Evolutionary conservation across 2,888 invertebrate genomes (phyloP).

Genomic region (Enchytraeus crypticus): DNA sequence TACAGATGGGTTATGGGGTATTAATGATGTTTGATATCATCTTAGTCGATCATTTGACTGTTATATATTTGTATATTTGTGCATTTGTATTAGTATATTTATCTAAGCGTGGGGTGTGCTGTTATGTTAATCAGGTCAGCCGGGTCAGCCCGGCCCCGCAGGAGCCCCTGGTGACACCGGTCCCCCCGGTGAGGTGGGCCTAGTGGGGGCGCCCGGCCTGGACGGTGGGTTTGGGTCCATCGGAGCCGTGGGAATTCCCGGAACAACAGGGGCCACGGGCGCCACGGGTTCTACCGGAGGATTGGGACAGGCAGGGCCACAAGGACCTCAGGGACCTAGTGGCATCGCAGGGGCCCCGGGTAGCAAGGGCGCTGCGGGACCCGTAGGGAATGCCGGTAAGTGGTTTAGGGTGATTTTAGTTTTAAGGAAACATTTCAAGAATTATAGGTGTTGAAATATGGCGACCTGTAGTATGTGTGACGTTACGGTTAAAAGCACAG

Average conservation of each 20-base stretch:
- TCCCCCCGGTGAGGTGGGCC: slow-evolving; percentile 11
- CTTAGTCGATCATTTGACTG: no score
- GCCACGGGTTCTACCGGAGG: background rate
- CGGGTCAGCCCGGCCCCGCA: slow-evolving; percentile 10
- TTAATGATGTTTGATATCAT: no score
- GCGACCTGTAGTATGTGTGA: no score
- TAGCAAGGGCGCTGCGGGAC: slow-evolving; percentile 22
- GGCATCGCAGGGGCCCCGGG: slow-evolving; percentile 23
- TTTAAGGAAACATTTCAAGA: background rate
- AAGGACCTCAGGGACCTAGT: slow-evolving; percentile 19
- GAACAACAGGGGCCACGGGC: slow-evolving; percentile 21
- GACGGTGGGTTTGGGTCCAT: slow-evolving; percentile 19
- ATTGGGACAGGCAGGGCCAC: slow-evolving; percentile 8
- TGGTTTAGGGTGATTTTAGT: background rate
- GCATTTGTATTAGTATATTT: no score
- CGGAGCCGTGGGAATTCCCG: slow-evolving; percentile 16
- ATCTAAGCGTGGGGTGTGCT: no score
- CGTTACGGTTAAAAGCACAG: no score
- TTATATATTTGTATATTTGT: no score
- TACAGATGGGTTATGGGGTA: no score
- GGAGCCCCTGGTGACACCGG: slow-evolving; percentile 19
- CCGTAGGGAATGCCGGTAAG: slow-evolving; percentile 1
- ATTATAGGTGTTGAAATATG: no score
- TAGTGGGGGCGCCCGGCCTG: slow-evolving; percentile 19
- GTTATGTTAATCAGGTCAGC: no score